phyloP scores from a whole-genome alignment of 2,888 invertebrate species.

The Dryomyza anilis region DNA sequence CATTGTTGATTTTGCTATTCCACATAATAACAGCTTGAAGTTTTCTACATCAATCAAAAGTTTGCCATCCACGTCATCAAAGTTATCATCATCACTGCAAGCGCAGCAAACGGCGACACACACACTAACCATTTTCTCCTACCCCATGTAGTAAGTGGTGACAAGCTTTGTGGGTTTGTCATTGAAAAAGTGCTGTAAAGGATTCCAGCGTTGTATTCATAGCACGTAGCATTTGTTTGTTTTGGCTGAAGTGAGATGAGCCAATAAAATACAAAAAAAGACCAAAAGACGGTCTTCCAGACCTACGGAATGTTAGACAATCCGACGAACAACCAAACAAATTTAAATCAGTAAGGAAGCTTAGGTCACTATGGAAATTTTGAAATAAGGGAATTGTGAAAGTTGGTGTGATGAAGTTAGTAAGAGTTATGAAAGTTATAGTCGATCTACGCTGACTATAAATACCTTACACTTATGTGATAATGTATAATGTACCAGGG shows the following conservation, averaged over 20 bases:
- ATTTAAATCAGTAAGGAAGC: no score
- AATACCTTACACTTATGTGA: no score
- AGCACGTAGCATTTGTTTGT: conserved; percentile 8
- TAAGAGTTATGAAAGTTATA: no score
- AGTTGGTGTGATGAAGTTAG: no score
- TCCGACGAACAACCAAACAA: neutral
- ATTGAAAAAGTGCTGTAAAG: neutral
- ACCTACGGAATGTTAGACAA: neutral
- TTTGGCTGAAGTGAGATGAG: neutral
- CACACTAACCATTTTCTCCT: neutral
- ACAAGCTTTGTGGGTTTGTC: neutral
- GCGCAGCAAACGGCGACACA: neutral
- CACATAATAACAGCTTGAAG: conserved; percentile 17
- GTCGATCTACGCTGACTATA: no score
- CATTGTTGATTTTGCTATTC: neutral
- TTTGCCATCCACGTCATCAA: conserved; percentile 13
- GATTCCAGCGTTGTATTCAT: neutral
- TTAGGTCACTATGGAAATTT: no score
- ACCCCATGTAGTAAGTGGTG: no score
- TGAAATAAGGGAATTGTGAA: no score
- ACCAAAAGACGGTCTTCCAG: neutral
- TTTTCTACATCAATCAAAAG: conserved; percentile 18
- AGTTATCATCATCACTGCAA: conserved; percentile 9
- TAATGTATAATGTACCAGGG: no score
- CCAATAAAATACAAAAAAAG: neutral